Evolutionary conservation across 2,888 invertebrate species (phyloP).

Genomic region (Protodeltote pygarga): DNA sequence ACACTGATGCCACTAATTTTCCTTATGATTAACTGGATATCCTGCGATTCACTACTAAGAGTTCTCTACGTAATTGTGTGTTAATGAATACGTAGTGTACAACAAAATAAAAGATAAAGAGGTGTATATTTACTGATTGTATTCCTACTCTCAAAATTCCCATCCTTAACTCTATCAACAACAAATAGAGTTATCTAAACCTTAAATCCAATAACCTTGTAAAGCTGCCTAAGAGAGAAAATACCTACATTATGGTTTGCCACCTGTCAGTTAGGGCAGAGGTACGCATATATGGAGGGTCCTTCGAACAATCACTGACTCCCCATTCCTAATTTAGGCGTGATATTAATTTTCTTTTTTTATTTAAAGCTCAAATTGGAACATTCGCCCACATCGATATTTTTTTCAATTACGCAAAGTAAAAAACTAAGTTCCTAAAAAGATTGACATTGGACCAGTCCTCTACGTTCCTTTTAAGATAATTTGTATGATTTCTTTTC

Average conservation of each 20-base stretch:
- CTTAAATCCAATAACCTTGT: too few species aligned
- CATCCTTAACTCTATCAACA: too few species aligned
- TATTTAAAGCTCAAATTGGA: slow-evolving; percentile 30
- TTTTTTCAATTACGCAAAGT: slow-evolving; percentile 43
- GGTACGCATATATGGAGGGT: slow-evolving; percentile 12
- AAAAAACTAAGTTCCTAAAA: slow-evolving; percentile 54
- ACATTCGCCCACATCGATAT: slow-evolving; percentile 27
- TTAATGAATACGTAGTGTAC: background rate
- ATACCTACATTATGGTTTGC: slow-evolving; percentile 1
- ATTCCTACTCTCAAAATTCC: too few species aligned
- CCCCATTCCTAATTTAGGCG: background rate
- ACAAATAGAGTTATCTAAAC: too few species aligned
- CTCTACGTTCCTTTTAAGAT: slow-evolving; percentile 60
- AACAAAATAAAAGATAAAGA: too few species aligned
- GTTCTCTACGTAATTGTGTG: background rate
- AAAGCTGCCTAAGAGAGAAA: too few species aligned
- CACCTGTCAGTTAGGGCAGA: slow-evolving; percentile 6
- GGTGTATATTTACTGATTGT: too few species aligned
- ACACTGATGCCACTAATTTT: slow-evolving; percentile 20
- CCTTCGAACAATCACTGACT: slow-evolving; percentile 1
- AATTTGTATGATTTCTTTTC: slow-evolving; percentile 67
- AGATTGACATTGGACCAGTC: slow-evolving; percentile 54
- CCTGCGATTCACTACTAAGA: background rate
- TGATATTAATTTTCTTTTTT: slow-evolving; percentile 32
- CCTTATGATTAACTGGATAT: slow-evolving; percentile 11